phyloP scores from a whole-genome alignment of 2,797 vertebrate species.

The Hafferia zeledoni region DNA sequence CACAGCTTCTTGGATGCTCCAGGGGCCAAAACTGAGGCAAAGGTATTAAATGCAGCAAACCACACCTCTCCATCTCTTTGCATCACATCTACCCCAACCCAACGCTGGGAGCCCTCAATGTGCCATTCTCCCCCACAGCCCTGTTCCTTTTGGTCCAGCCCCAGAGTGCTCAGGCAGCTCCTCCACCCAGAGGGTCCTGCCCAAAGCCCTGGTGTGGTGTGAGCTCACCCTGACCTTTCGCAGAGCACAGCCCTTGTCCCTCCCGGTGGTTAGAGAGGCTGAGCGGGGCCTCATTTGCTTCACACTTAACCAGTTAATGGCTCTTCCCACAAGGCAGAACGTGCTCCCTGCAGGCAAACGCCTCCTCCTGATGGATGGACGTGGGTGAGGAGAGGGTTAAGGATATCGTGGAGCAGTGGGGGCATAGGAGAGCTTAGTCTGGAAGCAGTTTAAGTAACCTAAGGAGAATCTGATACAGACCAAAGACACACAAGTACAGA shows the following conservation, averaged over 20 bases:
- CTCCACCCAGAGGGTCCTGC: conserved; percentile 55
- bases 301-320: conserved; percentile 16
- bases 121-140: background rate
- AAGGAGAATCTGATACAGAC: conserved; percentile 63
- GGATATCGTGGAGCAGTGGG: background rate
- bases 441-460: conserved; percentile 66
- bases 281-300: conserved; percentile 11
- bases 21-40: background rate
- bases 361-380: background rate
- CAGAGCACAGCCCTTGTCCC: background rate
- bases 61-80: conserved; percentile 9
- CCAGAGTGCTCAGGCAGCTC: conserved; percentile 39
- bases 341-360: background rate
- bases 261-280: background rate
- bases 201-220: conserved; percentile 28
- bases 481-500: conserved; percentile 60
- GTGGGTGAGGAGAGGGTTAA: conserved; percentile 57
- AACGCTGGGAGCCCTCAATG: background rate
- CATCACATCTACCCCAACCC: background rate
- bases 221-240: conserved; percentile 60
- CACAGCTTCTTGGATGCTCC: background rate
- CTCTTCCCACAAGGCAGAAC: background rate
- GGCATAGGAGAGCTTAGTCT: conserved; percentile 19
- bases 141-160: conserved; percentile 42
- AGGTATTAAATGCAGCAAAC: background rate